Evolutionary conservation across 1,140 invertebrate species (phyloP).

Genomic region (Aphaenogaster floridana): DNA sequence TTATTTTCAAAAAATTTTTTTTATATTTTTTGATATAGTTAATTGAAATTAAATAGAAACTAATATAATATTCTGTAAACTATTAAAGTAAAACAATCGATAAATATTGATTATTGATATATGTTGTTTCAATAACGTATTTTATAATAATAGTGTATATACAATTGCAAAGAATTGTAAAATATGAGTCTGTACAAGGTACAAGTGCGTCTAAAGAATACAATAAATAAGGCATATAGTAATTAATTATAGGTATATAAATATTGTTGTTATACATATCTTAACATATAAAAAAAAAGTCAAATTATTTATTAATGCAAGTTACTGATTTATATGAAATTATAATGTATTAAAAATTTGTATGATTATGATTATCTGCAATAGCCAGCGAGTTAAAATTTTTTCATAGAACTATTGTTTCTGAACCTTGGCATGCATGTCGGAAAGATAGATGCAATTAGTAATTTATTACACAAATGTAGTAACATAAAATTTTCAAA

Average conservation of each 20-base stretch:
- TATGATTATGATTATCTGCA: background rate
- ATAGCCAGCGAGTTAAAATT: background rate
- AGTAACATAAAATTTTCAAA: conserved; percentile 46
- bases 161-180: conserved; percentile 17
- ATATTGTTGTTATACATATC: background rate
- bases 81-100: conserved; percentile 37
- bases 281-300: conserved; percentile 1
- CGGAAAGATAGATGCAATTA: conserved; percentile 41
- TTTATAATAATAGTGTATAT: conserved; percentile 7
- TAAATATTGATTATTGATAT: conserved; percentile 27
- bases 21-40: conserved; percentile 21
- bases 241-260: conserved; percentile 30
- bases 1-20: conserved; percentile 34
- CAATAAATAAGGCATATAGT: conserved; percentile 32
- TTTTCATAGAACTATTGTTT: conserved; percentile 40
- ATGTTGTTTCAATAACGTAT: conserved; percentile 28
- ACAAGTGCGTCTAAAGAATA: conserved; percentile 81
- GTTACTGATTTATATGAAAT: background rate
- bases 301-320: conserved; percentile 12
- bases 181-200: conserved; percentile 84
- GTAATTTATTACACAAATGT: conserved; percentile 38
- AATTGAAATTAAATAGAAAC: conserved; percentile 35
- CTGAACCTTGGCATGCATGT: conserved; percentile 66
- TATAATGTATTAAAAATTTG: background rate
- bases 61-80: background rate